Evolutionary conservation across 1,140 invertebrate genomes (phyloP), one percentile per base, ranked within the genome.

Genomic region (Acromyrmex heyeri): DNA sequence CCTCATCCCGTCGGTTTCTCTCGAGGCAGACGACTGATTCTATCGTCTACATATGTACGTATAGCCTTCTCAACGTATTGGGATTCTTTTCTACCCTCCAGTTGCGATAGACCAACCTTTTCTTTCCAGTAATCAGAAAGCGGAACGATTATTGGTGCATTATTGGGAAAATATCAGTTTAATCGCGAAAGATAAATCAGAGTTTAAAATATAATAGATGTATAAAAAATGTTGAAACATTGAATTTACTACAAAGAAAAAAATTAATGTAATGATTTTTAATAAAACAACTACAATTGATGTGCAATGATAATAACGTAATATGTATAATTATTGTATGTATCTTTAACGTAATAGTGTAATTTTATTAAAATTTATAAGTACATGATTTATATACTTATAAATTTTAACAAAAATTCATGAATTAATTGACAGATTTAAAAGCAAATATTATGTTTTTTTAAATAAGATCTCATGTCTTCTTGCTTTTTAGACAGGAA

Each of bases 11-110:
- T 85, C 78, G 65, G 65, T 61, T 87, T 79, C 77, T 89, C 88
- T 81, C 53, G 70, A 64, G 77, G 73, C 89, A 86, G 81, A 88
- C 86, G 75, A 83, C 87, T 67, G 77, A 75, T 81, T 89, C 85
- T 79, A 76, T 38, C 72, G 34, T 34, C 67, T 89, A 79, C 18
- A 48, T 57, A 57, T 12, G 38, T 57, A 53, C 16, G 44, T 50
- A 57, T 57, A 48, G 59, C 76, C 65, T 53, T 82, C 76, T 88
- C 88, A 61, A 70, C 79, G 90, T 93, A 93, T 93, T 91, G 91
- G 90, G 82, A 88, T 86, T 87, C 86, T 48, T 88, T 85, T 86
- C 81, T 82, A 70, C 78, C 72, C 44, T 69, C 72, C 79, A 73
- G 70, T 83, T 76, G 55, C 83, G 87, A 16, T 61, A 2, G 10